Percentiles rank a stretch among this genome's conserved stretches.
Evolutionary conservation across 2,113 vertebrate species (phyloP).

Genomic region (Calypte anna): DNA sequence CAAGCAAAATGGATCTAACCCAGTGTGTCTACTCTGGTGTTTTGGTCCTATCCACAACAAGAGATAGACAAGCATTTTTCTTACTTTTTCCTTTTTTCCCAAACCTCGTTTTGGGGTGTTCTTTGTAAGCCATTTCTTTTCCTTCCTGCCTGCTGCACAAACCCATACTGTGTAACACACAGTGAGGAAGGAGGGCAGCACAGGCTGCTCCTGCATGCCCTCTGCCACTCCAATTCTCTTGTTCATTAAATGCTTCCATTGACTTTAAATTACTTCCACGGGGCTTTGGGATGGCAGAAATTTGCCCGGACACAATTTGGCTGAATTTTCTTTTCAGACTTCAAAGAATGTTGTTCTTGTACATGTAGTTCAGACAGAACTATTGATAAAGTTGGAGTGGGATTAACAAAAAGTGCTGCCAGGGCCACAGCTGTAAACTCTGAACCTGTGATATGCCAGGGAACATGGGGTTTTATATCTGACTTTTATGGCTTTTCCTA

Average conservation of each 20-base stretch:
- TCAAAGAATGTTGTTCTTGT: conserved; percentile 35
- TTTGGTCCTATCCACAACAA: background rate
- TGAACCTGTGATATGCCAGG: background rate
- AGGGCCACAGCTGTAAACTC: background rate
- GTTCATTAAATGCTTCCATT: conserved; percentile 47
- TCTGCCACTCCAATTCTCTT: background rate
- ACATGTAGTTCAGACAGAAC: conserved; percentile 56
- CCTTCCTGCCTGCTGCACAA: background rate
- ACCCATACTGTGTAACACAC: background rate
- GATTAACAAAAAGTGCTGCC: conserved; percentile 45
- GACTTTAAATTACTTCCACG: conserved; percentile 31
- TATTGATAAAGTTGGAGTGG: conserved; percentile 49
- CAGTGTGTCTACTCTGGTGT: background rate
- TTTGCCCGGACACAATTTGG: conserved; percentile 48
- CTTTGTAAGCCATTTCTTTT: background rate
- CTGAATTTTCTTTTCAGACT: conserved; percentile 45
- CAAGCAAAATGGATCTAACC: background rate
- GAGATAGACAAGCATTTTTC: background rate
- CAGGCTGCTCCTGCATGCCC: background rate
- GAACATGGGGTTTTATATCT: background rate
- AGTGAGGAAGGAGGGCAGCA: background rate
- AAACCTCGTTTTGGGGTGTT: background rate
- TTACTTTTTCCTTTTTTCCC: background rate
- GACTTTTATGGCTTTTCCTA: background rate
- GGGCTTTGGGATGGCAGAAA: conserved; percentile 53